Conservation (phyloP, 2,888 invertebrate genomes). For the Pachydiplax longipennis region DNA sequence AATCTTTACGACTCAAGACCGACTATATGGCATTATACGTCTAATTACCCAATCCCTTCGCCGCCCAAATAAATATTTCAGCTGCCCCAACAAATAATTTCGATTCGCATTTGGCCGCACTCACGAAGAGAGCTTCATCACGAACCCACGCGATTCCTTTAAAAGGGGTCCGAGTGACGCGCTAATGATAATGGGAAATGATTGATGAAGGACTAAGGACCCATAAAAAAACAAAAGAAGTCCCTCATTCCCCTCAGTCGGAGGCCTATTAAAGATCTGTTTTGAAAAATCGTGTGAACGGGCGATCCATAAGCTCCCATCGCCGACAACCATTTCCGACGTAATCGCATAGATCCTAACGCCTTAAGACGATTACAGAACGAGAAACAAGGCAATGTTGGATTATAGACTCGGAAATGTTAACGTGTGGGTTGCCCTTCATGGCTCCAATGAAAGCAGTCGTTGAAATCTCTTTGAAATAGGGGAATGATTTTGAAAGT, state of each 20-base stretch:
- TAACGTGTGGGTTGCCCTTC: background rate
- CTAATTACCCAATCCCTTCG: background rate
- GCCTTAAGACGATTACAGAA: background rate
- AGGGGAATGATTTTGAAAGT: too few species aligned
- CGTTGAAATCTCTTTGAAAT: too few species aligned
- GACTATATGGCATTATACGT: background rate
- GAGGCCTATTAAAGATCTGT: background rate
- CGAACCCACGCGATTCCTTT: background rate
- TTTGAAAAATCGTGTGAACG: conserved; percentile 1
- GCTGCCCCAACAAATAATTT: background rate
- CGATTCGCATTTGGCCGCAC: background rate
- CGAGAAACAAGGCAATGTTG: too few species aligned
- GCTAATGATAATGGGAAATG: background rate
- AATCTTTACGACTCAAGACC: too few species aligned
- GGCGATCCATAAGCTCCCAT: background rate
- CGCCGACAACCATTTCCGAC: background rate
- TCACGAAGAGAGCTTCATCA: background rate
- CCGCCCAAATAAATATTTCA: background rate
- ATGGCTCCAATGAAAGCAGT: too few species aligned
- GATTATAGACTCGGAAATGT: too few species aligned
- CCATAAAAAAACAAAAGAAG: background rate
- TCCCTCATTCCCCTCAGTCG: background rate
- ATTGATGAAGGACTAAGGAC: background rate
- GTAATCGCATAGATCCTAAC: background rate
- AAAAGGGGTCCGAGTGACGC: background rate